A percentile compares a stretch with the other conserved stretches of the same genome.
phyloP scores from a whole-genome alignment of 2,113 vertebrate genomes.

The Eulemur rufifrons region DNA sequence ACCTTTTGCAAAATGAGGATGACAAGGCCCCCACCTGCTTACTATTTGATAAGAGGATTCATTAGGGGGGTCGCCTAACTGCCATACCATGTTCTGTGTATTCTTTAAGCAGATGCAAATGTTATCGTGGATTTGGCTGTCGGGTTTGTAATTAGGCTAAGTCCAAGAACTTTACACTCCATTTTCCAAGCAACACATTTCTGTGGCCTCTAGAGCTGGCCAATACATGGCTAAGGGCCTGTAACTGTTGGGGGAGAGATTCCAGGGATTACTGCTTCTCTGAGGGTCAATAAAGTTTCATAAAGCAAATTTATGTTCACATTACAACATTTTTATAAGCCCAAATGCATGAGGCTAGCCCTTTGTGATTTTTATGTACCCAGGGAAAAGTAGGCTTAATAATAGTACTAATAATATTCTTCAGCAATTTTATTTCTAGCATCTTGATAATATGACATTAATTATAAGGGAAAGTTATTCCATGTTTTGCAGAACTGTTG shows the following conservation, averaged over 20 bases:
- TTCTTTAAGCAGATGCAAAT: constrained; percentile 15
- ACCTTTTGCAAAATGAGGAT: neutral
- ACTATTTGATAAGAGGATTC: neutral
- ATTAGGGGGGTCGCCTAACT: neutral
- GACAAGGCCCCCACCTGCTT: neutral
- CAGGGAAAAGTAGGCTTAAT: constrained; percentile 45
- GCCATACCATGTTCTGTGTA: neutral
- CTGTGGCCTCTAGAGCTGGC: neutral
- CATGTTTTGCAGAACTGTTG: constrained; percentile 40
- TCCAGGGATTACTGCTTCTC: neutral
- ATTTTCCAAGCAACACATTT: neutral
- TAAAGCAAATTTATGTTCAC: constrained; percentile 54
- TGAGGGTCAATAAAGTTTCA: constrained; percentile 41
- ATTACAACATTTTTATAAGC: constrained; percentile 48
- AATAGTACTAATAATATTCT: constrained; percentile 61
- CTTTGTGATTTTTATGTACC: constrained; percentile 51
- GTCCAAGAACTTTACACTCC: neutral
- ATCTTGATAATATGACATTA: constrained; percentile 61
- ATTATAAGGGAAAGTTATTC: constrained; percentile 51
- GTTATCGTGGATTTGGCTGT: neutral
- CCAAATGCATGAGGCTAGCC: neutral
- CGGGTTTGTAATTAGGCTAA: neutral
- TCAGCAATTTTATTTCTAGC: constrained; percentile 70
- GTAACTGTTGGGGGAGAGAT: neutral
- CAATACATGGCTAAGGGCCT: neutral